Evolutionary conservation across 1,140 invertebrate species (phyloP), one percentile per base, ranked within the genome.

Genomic region (Drosophila kanapiae): DNA sequence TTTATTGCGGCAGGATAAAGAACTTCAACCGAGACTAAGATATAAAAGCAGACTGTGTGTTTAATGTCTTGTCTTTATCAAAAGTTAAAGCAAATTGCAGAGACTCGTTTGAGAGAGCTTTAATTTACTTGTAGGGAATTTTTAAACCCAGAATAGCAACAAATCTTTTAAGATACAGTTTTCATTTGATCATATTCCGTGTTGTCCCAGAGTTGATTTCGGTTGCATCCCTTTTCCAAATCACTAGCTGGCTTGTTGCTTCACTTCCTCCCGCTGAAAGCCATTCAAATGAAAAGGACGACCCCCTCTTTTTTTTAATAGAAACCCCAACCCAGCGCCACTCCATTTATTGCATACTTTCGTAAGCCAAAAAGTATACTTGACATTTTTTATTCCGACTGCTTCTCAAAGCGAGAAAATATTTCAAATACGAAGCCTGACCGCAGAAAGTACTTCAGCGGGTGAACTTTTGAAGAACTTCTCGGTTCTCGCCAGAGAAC

Each of bases 331-430:
- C 11, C 0, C 11, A 7, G 7, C 3, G 10, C 14, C 49, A 29
- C 13, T 48, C 48, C 47, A 35, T 35, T 67, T 67, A 43, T 43
- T 70, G 72, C 82, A 85, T 85, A 67, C 68, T 78, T 78, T 78
- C 48, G 57, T 62, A 76, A 82, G 79, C 83, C 76, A 87, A 80
- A 86, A 80, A 80, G 83, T 79, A 80, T 59, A 80, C 83, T 87
- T 88, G 84, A 77, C 83, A 87, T 87, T 87, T 80, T 57, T 79
- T 43, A 45, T 68, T n/a, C 47, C 35, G 18, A 65, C 38, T 65
- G 45, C 35, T 35, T 11, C 64, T 72, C 56, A 45, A 62, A 63
- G 61, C 83, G 82, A 49, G 63, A 65, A 78, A 87, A 72, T 83
- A 86, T 79, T 77, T 82, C 40, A 87, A 87, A 87, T 79, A 62